Evolutionary conservation across 2,113 vertebrate species (phyloP).

Genomic region (Leptodactylus fuscus): DNA sequence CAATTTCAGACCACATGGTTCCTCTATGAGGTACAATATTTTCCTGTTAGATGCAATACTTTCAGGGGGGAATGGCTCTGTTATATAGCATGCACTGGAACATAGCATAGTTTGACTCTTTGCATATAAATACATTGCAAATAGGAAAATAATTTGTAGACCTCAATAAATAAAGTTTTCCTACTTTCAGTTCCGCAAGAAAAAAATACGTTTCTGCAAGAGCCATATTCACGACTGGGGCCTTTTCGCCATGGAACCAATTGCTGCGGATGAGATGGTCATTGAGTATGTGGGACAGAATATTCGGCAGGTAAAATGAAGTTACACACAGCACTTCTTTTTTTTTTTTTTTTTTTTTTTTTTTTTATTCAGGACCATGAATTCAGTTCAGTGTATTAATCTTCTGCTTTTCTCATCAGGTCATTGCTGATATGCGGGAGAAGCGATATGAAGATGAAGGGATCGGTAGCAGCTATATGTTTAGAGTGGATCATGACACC

Average conservation of each 20-base stretch:
- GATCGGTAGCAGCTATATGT: conserved; percentile 99
- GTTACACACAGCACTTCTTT: background rate
- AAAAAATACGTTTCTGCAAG: conserved; percentile 95
- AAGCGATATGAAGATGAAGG: conserved; percentile 97
- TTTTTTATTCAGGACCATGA: background rate
- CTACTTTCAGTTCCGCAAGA: conserved; percentile 90
- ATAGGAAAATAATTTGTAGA: background rate
- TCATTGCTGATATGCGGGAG: conserved; percentile 98
- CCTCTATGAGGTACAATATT: too few relatives aligned
- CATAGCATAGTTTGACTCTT: background rate
- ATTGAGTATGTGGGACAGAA: conserved; percentile 98
- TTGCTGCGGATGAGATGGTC: conserved; percentile 98
- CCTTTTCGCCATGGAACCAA: conserved; percentile 96
- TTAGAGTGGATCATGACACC: conserved; percentile 97
- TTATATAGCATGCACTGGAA: background rate
- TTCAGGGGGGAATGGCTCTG: background rate
- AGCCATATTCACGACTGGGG: conserved; percentile 99
- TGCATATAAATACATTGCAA: background rate
- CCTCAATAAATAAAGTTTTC: background rate
- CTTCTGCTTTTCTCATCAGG: conserved; percentile 70
- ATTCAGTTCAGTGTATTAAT: background rate
- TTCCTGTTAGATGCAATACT: background rate
- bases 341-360: too few relatives aligned
- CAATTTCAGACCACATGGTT: too few relatives aligned
- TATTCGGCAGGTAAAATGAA: conserved; percentile 89